These are phyloP conservation scores for Drosophila ogumai DNA, from an alignment of 1,140 invertebrate species.

Conservation along the genomic window DNA sequence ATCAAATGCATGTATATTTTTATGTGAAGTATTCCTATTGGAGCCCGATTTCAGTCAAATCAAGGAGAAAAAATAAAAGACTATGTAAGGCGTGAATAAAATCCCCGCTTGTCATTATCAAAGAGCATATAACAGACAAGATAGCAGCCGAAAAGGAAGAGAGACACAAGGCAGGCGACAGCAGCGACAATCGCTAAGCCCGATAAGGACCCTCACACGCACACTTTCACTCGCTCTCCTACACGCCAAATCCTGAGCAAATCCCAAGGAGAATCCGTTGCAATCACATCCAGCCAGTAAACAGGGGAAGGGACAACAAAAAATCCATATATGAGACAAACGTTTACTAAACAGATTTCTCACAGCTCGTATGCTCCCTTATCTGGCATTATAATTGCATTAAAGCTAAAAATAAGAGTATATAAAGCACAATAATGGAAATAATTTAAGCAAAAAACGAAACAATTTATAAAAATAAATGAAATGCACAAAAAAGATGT, in stretches of 20 bases:
- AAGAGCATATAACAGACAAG: conserved; percentile 32
- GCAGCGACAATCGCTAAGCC: conserved; percentile 37
- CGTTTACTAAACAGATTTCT: conserved; percentile 46
- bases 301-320: neutral
- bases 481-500: conserved; percentile 52
- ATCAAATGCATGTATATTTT: conserved; percentile 9
- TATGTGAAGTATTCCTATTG: conserved; percentile 8
- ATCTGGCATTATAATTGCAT: conserved; percentile 54
- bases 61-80: conserved; percentile 8
- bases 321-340: conserved; percentile 4
- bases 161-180: conserved; percentile 36
- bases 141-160: conserved; percentile 34
- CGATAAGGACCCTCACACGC: conserved; percentile 41
- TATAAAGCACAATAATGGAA: neutral
- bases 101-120: conserved; percentile 51
- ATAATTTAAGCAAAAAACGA: conserved; percentile 7
- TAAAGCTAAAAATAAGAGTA: conserved; percentile 49
- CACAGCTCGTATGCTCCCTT: conserved; percentile 27
- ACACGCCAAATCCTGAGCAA: conserved; percentile 55
- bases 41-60: conserved; percentile 12
- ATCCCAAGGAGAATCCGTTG: conserved; percentile 67
- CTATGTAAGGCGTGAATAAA: conserved; percentile 25
- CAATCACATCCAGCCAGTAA: conserved; percentile 45
- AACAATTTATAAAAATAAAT: conserved; percentile 8
- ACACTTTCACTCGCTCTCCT: neutral